Conservation (phyloP, 2,888 invertebrate species). For the Melipona beecheii region DNA sequence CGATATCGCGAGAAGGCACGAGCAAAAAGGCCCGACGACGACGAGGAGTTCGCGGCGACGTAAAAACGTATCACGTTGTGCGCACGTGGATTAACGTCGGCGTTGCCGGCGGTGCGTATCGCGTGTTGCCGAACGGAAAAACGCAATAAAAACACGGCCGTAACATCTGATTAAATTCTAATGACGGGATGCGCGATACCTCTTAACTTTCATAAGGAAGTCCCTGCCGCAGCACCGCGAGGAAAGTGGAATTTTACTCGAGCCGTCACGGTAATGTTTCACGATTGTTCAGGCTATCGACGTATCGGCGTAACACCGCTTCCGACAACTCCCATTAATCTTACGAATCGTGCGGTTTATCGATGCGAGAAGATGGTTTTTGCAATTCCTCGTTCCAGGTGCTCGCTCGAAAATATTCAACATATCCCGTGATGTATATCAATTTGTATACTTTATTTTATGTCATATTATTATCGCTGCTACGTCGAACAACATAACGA, state of each 20-base stretch:
- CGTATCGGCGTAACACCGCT: neutral
- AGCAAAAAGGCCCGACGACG: neutral
- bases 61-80: neutral
- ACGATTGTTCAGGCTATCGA: neutral
- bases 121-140: slow-evolving; percentile 26
- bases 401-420: too few relatives aligned
- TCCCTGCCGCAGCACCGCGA: neutral
- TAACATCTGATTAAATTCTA: slow-evolving; percentile 22
- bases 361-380: neutral
- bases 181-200: slow-evolving; percentile 19
- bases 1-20: neutral
- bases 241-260: slow-evolving; percentile 30
- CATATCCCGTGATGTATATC: too few relatives aligned
- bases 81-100: neutral
- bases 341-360: neutral
- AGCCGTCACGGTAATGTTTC: slow-evolving; percentile 23
- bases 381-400: neutral
- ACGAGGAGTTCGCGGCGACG: too few relatives aligned
- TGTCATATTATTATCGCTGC: too few relatives aligned
- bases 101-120: slow-evolving; percentile 1
- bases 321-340: neutral
- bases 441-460: too few relatives aligned
- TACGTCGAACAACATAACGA: too few relatives aligned
- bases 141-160: slow-evolving; percentile 7
- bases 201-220: slow-evolving; percentile 33